Conservation (phyloP, 1,140 invertebrate genomes). For the Trichonephila clavipes region DNA sequence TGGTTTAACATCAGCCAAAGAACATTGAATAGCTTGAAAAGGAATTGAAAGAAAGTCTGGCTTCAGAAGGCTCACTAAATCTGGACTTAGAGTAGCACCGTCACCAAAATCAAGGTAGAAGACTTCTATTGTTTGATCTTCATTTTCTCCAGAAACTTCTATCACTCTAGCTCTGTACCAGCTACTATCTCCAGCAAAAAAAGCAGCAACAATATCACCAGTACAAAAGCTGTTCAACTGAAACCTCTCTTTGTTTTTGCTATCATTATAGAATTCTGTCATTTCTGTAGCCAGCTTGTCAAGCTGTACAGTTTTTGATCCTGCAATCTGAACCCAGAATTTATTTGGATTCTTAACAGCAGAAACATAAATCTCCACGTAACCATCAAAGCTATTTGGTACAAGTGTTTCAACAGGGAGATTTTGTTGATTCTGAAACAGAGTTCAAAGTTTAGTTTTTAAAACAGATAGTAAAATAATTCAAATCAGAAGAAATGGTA, state of each 20-base stretch:
- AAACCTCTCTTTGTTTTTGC: constrained; percentile 81
- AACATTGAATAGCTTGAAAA: constrained; percentile 90
- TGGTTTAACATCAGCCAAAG: constrained; percentile 86
- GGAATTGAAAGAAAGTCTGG: constrained; percentile 88
- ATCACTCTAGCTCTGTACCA: constrained; percentile 86
- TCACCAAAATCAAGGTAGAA: constrained; percentile 92
- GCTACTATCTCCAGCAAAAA: constrained; percentile 87
- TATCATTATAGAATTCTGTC: constrained; percentile 89
- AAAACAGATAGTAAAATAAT: too few relatives aligned
- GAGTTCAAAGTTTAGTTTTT: too few relatives aligned
- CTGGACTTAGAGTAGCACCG: constrained; percentile 84
- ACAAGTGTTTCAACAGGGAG: constrained; percentile 77
- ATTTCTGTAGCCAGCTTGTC: constrained; percentile 88
- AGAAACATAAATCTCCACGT: constrained; percentile 90
- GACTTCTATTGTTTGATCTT: constrained; percentile 84
- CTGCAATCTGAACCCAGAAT: constrained; percentile 92
- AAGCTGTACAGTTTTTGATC: constrained; percentile 86
- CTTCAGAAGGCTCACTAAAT: constrained; percentile 86
- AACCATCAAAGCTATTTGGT: constrained; percentile 81
- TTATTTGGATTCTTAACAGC: constrained; percentile 88
- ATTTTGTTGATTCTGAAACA: constrained; percentile 21
- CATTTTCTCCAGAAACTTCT: constrained; percentile 82
- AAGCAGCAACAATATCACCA: constrained; percentile 89
- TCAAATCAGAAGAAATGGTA: too few relatives aligned
- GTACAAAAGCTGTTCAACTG: constrained; percentile 82